Conservation (phyloP, 2,797 vertebrate genomes). For the Poecile montanus region DNA sequence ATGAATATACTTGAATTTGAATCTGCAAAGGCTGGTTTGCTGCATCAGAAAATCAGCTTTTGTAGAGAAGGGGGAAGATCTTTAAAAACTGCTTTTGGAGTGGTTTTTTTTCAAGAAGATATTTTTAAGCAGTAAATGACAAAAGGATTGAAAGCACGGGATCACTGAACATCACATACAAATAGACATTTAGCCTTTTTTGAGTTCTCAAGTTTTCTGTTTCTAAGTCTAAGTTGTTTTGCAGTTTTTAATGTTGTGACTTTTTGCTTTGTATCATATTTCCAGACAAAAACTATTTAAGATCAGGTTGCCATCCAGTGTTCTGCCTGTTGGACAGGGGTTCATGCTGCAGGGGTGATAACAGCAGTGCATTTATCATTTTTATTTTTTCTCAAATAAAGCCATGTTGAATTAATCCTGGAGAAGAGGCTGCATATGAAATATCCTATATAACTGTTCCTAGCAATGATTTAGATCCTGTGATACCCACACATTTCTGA, state of each 20-base stretch:
- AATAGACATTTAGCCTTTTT: background rate
- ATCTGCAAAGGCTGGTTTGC: background rate
- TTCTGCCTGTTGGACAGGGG: background rate
- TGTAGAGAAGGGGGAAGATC: background rate
- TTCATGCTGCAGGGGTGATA: background rate
- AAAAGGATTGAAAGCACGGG: background rate
- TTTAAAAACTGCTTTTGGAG: background rate
- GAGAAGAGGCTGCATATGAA: background rate
- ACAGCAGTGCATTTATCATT: background rate
- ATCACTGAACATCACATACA: background rate
- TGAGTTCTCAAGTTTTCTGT: background rate
- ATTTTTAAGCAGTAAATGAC: background rate
- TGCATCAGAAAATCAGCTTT: background rate
- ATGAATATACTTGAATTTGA: background rate
- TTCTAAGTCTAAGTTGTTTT: background rate
- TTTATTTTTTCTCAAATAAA: background rate
- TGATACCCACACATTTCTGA: background rate
- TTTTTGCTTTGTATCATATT: background rate
- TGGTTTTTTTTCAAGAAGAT: background rate
- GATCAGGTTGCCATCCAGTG: background rate
- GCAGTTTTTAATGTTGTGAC: background rate
- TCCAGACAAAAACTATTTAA: background rate
- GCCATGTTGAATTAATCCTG: background rate
- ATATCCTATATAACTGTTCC: rapidly evolving
- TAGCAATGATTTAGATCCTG: background rate